phyloP scores from a whole-genome alignment of 2,888 invertebrate genomes.

The Lasiommata megera region DNA sequence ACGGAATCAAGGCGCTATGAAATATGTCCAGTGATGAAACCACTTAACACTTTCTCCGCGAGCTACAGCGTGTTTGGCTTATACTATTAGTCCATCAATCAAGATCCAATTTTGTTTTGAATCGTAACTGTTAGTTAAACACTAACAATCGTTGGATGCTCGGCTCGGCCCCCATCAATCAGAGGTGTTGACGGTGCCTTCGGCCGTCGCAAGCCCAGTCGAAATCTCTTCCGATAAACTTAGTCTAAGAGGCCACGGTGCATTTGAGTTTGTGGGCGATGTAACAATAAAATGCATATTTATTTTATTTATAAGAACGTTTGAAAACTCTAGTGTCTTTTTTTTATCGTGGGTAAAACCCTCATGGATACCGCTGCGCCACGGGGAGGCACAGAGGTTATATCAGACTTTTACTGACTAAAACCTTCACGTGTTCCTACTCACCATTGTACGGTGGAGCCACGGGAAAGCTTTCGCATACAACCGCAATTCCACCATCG shows the following conservation, averaged over 20 bases:
- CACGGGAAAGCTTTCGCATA: no score
- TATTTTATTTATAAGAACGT: no score
- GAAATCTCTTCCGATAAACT: slow-evolving; percentile 27
- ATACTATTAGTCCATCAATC: slow-evolving; percentile 80
- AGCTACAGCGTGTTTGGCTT: slow-evolving; percentile 62
- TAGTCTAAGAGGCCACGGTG: background rate
- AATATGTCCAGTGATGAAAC: slow-evolving; percentile 34
- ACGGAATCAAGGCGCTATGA: slow-evolving; percentile 26
- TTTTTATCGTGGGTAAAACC: no score
- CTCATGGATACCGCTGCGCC: no score
- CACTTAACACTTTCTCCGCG: slow-evolving; percentile 38
- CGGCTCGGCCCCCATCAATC: slow-evolving; percentile 68
- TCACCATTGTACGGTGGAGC: no score
- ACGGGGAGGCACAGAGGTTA: no score
- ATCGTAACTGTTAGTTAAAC: slow-evolving; percentile 76
- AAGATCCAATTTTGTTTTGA: slow-evolving; percentile 73
- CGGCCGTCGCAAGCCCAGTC: slow-evolving; percentile 45
- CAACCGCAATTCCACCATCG: no score
- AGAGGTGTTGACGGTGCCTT: slow-evolving; percentile 52
- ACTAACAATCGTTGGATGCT: slow-evolving; percentile 69
- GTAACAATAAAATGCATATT: no score
- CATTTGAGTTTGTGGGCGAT: no score
- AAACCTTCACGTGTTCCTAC: no score
- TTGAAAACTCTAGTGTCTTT: no score
- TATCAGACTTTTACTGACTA: no score